Evolutionary conservation across 2,797 vertebrate species (phyloP).

Genomic region (Falco novaeseelandiae): DNA sequence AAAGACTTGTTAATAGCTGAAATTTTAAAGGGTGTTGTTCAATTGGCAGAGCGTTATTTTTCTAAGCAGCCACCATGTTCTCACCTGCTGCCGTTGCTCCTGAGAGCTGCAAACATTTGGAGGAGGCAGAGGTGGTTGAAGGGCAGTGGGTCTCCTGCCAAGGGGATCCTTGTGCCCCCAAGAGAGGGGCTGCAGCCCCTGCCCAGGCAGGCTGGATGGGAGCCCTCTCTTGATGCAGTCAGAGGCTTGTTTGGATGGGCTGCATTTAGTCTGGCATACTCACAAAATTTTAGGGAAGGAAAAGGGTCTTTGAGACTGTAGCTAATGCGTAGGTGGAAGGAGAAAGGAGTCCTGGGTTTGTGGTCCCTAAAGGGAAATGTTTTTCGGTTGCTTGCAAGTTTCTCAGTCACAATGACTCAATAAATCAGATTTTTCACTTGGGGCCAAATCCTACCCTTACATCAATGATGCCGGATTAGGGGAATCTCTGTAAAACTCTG

Average conservation of each 20-base stretch:
- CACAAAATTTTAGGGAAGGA: background rate
- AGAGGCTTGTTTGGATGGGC: background rate
- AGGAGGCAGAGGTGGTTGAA: background rate
- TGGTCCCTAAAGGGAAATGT: background rate
- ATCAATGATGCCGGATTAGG: slow-evolving; percentile 2
- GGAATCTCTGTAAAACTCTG: slow-evolving; percentile 51
- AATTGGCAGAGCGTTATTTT: slow-evolving; percentile 73
- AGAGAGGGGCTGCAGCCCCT: background rate
- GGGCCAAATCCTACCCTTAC: slow-evolving; percentile 25
- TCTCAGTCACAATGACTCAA: slow-evolving; percentile 22
- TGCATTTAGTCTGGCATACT: background rate
- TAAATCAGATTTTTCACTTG: slow-evolving; percentile 43
- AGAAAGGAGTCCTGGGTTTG: background rate
- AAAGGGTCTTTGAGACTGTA: background rate
- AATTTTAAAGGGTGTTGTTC: slow-evolving; percentile 75
- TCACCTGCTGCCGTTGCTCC: slow-evolving; percentile 49
- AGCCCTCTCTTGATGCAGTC: background rate
- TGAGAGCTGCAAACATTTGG: slow-evolving; percentile 27
- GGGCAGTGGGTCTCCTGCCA: background rate
- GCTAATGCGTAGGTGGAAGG: background rate
- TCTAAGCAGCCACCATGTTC: slow-evolving; percentile 66
- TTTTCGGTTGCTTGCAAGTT: slow-evolving; percentile 11
- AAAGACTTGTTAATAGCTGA: slow-evolving; percentile 76
- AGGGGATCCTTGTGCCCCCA: background rate
- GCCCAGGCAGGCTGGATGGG: background rate